phyloP scores from a whole-genome alignment of 2,113 vertebrate genomes.

The Benitochromis conjunctus region DNA sequence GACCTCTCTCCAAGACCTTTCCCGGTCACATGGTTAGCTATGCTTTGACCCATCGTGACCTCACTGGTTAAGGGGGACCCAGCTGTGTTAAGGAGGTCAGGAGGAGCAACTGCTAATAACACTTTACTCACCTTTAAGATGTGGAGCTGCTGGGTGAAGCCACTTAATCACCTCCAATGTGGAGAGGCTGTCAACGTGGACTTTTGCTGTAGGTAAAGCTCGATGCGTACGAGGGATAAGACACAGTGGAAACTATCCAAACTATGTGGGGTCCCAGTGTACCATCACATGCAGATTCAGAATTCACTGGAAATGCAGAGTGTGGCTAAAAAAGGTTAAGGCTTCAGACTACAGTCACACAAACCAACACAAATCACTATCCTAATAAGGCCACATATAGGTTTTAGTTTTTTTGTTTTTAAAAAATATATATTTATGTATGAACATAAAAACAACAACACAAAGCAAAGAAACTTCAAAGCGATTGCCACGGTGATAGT shows the following conservation, averaged over 20 bases:
- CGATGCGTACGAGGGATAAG: not conserved
- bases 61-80: conserved; percentile 24
- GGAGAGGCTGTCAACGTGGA: not conserved
- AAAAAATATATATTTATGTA: not conserved
- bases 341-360: not conserved
- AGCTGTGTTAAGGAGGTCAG: conserved; percentile 53
- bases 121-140: conserved; percentile 47
- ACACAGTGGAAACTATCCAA: not conserved
- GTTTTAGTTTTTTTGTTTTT: not conserved
- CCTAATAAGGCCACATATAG: not conserved
- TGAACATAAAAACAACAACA: not conserved
- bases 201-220: not conserved
- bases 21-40: conserved; percentile 58
- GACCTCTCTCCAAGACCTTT: conserved; percentile 45
- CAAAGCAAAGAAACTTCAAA: not conserved
- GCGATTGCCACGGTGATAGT: not conserved
- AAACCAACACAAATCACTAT: not conserved
- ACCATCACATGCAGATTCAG: not conserved
- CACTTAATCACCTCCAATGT: conserved; percentile 40
- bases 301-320: not conserved
- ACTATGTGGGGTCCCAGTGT: not conserved
- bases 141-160: conserved; percentile 21
- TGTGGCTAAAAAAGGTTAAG: too few species aligned
- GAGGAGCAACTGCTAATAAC: conserved; percentile 42
- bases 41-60: conserved; percentile 49